Evolutionary conservation across 1,140 invertebrate genomes (phyloP), one percentile per base, ranked within the genome.

Genomic region (Yoshiicerus persimilis): DNA sequence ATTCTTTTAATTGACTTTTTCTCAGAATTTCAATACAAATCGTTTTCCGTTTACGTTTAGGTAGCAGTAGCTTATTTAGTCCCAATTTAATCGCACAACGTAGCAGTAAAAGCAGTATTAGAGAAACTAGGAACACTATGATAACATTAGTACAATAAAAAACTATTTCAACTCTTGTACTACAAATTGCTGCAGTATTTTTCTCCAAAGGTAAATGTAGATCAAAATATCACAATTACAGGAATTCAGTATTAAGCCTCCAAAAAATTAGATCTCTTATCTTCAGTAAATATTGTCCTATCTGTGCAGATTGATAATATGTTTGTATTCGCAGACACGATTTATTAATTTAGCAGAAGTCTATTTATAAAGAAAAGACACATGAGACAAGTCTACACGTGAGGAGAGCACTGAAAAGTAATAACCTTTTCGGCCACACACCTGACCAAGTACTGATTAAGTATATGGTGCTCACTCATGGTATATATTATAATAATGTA

Each of bases 401-500:
- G 75, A 80, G n/a, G 32, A 34, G 75, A 80, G 75, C 75, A 80
- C 75, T 80, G 34, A 80, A 80, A 80, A 80, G 75, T 38, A 38
- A 38, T 80, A 80, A 80, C 75, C 75, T 80, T 80, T 84, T 70
- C 87, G 87, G 80, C 87, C 87, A 88, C 87, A 88, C 87, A 88
- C 80, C 87, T 88, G 87, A 88, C 87, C 87, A 88, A 56, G 47
- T 38, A 88, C 87, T 88, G 87, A 88, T 88, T 88, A 88, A 34
- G 30, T 84, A 83, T 38, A 84, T 84, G 38, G 83, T 84, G 83
- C 30, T 47, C 83, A 84, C 75, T 80, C 75, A 36, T 80, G 20
- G 75, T 80, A 80, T 38, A 80, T 80, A 34, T 34, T 80, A 80
- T 34, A 34, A 80, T 23, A 34, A 80, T 32, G 75, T 34, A 80